phyloP scores from a whole-genome alignment of 2,113 vertebrate genomes.

The Elephas maximus region DNA sequence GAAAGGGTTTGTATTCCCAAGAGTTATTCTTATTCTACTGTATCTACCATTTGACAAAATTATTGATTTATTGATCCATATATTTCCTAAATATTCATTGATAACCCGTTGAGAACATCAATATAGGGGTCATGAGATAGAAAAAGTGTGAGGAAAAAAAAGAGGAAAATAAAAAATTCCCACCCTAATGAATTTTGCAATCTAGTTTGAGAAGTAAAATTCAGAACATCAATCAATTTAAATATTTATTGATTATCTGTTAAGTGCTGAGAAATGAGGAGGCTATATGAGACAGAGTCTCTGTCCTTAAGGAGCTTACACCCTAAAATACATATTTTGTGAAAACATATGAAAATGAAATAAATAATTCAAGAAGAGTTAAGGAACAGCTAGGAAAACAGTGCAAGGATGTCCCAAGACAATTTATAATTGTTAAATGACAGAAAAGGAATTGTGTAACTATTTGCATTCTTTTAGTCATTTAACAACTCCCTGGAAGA shows the following conservation, averaged over 20 bases:
- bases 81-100: not conserved
- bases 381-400: not conserved
- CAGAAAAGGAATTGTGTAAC: not conserved
- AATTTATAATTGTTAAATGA: not conserved
- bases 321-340: not conserved
- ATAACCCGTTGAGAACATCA: not conserved
- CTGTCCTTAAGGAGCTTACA: not conserved
- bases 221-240: not conserved
- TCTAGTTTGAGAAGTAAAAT: not conserved
- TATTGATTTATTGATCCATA: constrained; percentile 32
- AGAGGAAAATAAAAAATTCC: not conserved
- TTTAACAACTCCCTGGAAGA: not conserved
- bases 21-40: not conserved
- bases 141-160: not conserved
- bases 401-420: not conserved
- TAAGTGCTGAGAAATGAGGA: not conserved
- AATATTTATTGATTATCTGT: not conserved
- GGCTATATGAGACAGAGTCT: not conserved
- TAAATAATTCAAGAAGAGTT: not conserved
- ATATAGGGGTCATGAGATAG: not conserved
- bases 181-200: not conserved
- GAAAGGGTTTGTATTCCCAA: not conserved
- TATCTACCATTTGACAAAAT: constrained; percentile 1
- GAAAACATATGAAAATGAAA: not conserved
- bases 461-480: not conserved